Percentiles rank a stretch among this genome's conserved stretches.
Evolutionary conservation across 2,113 vertebrate species (phyloP).

Genomic region (Dicrurus megarhynchus): DNA sequence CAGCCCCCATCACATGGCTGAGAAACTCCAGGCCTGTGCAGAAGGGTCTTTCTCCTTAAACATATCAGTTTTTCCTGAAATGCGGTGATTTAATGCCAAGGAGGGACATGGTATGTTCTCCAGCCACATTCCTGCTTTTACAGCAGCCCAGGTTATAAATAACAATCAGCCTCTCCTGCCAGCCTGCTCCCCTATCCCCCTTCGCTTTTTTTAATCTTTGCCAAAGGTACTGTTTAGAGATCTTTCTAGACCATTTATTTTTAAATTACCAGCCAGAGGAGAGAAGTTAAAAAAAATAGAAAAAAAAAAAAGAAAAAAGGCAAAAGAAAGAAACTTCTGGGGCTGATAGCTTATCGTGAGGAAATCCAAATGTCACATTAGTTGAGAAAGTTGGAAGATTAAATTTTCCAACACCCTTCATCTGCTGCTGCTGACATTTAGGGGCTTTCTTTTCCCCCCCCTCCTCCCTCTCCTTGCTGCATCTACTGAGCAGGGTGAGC

Average conservation of each 20-base stretch:
- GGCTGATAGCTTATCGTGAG: constrained; percentile 80
- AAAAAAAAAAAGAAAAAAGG: constrained; percentile 41
- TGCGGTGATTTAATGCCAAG: background rate
- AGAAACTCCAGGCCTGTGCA: background rate
- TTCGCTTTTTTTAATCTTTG: constrained; percentile 72
- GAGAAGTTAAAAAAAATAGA: constrained; percentile 16
- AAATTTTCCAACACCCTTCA: constrained; percentile 79
- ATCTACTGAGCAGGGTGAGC: background rate
- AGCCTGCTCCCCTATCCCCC: constrained; percentile 25
- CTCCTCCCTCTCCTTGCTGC: background rate
- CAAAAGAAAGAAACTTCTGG: constrained; percentile 66
- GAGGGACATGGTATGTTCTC: background rate
- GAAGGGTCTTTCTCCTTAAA: background rate
- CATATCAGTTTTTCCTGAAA: background rate
- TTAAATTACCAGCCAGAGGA: constrained; percentile 81
- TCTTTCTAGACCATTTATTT: constrained; percentile 83
- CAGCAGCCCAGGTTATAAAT: constrained; percentile 57
- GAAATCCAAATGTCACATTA: constrained; percentile 84
- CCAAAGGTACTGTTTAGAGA: constrained; percentile 81
- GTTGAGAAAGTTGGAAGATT: constrained; percentile 80
- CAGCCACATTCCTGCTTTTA: background rate
- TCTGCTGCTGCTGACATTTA: constrained; percentile 81
- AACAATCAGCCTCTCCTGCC: constrained; percentile 46
- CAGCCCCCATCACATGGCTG: background rate
- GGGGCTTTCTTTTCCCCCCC: constrained; percentile 31